Conservation (phyloP, 1,140 invertebrate genomes). For the Macrobrachium rosenbergii region DNA sequence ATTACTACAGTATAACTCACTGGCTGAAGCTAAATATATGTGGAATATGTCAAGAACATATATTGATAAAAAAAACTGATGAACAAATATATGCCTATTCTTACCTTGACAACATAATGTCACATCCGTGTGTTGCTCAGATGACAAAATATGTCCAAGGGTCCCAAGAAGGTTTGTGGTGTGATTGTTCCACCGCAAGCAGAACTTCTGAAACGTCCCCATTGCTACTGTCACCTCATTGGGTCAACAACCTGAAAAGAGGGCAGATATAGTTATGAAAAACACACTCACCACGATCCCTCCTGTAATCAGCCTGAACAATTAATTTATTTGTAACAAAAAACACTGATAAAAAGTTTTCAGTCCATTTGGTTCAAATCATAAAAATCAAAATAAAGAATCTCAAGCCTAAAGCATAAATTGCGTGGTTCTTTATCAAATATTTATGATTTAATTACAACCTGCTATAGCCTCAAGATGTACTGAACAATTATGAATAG, state of each 20-base stretch:
- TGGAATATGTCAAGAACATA: not conserved
- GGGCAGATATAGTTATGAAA: not conserved
- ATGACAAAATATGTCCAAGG: slow-evolving; percentile 68
- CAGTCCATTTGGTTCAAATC: too few relatives aligned
- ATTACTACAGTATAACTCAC: not conserved
- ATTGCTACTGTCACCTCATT: slow-evolving; percentile 61
- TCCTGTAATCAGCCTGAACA: not conserved
- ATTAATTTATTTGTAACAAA: not conserved
- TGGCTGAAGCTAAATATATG: not conserved
- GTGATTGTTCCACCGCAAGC: slow-evolving; percentile 71
- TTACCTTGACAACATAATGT: slow-evolving; percentile 65
- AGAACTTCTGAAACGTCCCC: slow-evolving; percentile 69
- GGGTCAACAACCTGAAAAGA: slow-evolving; percentile 31
- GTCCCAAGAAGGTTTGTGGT: slow-evolving; percentile 69
- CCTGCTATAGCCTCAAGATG: too few relatives aligned
- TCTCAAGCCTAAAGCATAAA: too few relatives aligned
- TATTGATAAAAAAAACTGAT: not conserved
- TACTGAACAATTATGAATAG: too few relatives aligned
- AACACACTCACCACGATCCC: not conserved
- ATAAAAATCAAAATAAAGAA: too few relatives aligned
- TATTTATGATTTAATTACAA: too few relatives aligned
- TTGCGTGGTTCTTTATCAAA: too few relatives aligned
- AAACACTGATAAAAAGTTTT: too few relatives aligned
- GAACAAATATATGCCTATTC: not conserved
- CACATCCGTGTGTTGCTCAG: slow-evolving; percentile 66